Base-by-base conservation (phyloP, 2,888 invertebrate genomes). In the Alsophila aescularia region DNA sequence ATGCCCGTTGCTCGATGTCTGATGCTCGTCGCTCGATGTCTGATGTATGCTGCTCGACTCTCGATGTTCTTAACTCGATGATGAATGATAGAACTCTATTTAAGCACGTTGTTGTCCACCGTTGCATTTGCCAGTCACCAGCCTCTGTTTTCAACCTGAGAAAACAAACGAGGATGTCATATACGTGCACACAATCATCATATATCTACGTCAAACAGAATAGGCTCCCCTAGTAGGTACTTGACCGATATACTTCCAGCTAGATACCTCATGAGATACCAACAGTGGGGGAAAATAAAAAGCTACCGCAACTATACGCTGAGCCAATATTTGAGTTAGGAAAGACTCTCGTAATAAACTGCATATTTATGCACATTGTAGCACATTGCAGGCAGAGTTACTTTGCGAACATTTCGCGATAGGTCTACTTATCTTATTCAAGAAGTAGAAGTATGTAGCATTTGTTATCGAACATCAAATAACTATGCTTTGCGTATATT, bases 241-340 rank as follows among this genome's bases (percentile, higher is more conserved):
- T 24, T 24, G 24, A 7, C 24, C 24, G 24, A 24, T 24, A 18
- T 24, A 24, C 24, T 24, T 24, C 24, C 24, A 24, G 24, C 7
- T 7, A 24, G 24, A 1, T 27, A 21, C 21, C 21, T 2, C 9
- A 27, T 9, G 27, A 27, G 7, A 27, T 18, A 27, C n/a, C 2
- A 29, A 29, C 10, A 29, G 6, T 21, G 4, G 6, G 37, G 16
- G 34, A 31, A 44, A 52, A 47, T 40, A 39, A 34, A 54, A 54
- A 27, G 34, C 34, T 34, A 44, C 52, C 41, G 31, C 52, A 48
- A 56, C 54, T 37, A n/a, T n/a, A 47, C 34, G 41, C 43, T 16
- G 12, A 14, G 49, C 42, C 58, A 62, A 62, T 62, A 62, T 62
- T 62, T 56, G 49, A 43, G 34, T 43, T 37, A 43, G 45, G 36